A percentile compares a stretch with the other conserved stretches of the same genome.
Conservation (phyloP, 64 coral and sea anemone species). For the Montipora capricornis region DNA sequence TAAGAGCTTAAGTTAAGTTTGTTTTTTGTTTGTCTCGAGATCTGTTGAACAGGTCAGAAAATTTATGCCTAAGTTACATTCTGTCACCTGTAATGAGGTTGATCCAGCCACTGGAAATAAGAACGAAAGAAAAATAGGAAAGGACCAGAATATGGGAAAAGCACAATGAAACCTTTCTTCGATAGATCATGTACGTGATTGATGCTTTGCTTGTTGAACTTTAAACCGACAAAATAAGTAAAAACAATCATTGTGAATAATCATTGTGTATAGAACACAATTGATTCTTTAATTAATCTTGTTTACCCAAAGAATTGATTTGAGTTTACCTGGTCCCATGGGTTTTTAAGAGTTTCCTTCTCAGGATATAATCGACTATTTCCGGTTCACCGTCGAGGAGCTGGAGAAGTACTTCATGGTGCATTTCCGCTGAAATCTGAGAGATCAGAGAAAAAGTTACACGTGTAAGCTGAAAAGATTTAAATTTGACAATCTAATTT, state of each 20-base stretch:
- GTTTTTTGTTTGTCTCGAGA: no score
- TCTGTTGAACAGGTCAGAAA: no score
- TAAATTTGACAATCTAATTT: no score
- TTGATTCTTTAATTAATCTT: slow-evolving; percentile 15
- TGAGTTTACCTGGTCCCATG: slow-evolving; percentile 79
- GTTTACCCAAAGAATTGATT: neutral
- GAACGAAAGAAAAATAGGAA: no score
- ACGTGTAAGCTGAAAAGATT: neutral
- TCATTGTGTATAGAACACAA: neutral
- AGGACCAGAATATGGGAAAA: no score
- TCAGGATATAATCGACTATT: slow-evolving; percentile 92
- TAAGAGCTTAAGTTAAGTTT: no score
- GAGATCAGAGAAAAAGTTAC: neutral
- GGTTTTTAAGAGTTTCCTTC: slow-evolving; percentile 73
- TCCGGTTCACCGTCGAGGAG: slow-evolving; percentile 94
- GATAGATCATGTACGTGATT: no score
- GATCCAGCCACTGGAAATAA: no score
- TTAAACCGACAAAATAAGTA: neutral
- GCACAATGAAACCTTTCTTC: neutral
- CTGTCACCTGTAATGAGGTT: no score
- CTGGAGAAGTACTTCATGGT: slow-evolving; percentile 88
- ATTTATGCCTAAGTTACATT: no score
- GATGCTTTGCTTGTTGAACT: neutral
- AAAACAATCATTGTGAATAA: neutral
- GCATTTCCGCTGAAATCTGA: slow-evolving; percentile 87